These are phyloP conservation scores for Echeneis naucrates DNA, from an alignment of 2,797 vertebrate species.

Conservation along the genomic window DNA sequence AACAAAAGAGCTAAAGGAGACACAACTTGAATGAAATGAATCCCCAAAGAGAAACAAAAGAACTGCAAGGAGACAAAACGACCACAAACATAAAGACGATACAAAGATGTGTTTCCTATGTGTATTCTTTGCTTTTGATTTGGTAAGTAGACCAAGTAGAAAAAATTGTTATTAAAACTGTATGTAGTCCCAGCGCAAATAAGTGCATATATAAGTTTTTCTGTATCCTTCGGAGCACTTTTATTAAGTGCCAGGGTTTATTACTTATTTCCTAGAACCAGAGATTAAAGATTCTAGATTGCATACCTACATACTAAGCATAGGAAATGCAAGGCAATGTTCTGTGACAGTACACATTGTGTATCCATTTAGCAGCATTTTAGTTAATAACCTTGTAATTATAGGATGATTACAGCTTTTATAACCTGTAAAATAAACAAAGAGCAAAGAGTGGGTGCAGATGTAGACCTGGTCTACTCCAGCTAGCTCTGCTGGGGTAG, in stretches of 20 bases:
- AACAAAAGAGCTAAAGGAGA: background rate
- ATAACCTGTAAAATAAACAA: background rate
- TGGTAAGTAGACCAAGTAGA: background rate
- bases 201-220: background rate
- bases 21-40: background rate
- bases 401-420: too few species aligned
- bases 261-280: background rate
- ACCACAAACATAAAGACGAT: background rate
- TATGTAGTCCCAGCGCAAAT: background rate
- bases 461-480: constrained; percentile 24
- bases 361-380: background rate
- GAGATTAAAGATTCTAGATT: background rate
- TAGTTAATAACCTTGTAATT: background rate
- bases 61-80: background rate
- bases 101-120: background rate
- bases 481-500: background rate
- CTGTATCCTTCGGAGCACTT: background rate
- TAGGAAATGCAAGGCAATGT: background rate
- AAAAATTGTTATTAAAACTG: background rate
- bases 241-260: background rate
- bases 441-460: constrained; percentile 1
- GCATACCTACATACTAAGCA: background rate
- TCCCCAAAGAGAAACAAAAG: background rate
- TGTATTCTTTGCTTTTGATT: background rate
- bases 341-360: background rate